These are phyloP conservation scores for Littorina saxatilis DNA, from an alignment of 1,140 invertebrate genomes.

Conservation along the genomic window DNA sequence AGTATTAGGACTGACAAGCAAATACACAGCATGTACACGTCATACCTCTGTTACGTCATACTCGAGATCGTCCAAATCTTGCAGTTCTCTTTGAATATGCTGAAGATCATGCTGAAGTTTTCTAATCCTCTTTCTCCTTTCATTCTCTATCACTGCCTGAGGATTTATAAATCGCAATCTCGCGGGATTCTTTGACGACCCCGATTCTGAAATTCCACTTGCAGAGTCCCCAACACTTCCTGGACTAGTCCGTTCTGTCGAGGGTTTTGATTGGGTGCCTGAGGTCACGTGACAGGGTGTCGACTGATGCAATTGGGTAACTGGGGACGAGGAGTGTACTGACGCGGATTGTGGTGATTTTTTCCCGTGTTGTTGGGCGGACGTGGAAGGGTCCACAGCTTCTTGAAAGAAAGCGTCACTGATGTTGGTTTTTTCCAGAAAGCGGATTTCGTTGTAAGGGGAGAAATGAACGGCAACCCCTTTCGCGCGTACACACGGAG, in stretches of 20 bases:
- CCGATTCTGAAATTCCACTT: background rate
- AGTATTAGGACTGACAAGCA: slow-evolving; percentile 8
- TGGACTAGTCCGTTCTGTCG: background rate
- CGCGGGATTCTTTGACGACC: background rate
- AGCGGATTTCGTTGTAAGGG: slow-evolving; percentile 37
- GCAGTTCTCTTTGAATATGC: slow-evolving; percentile 53
- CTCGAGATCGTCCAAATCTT: slow-evolving; percentile 54
- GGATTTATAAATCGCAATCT: slow-evolving; percentile 35
- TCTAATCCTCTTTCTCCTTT: slow-evolving; percentile 49
- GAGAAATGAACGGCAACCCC: slow-evolving; percentile 8
- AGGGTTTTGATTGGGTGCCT: background rate
- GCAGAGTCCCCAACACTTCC: background rate
- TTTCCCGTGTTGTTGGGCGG: background rate
- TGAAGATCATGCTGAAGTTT: slow-evolving; percentile 56
- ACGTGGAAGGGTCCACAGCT: background rate
- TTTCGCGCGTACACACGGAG: background rate
- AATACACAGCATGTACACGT: background rate
- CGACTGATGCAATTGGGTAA: background rate
- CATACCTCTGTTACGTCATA: slow-evolving; percentile 59
- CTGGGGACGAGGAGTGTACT: background rate
- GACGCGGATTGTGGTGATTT: background rate
- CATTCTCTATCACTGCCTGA: slow-evolving; percentile 38
- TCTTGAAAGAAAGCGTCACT: background rate
- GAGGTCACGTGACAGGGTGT: background rate
- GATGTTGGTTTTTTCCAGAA: background rate